These are phyloP conservation scores for Egretta garzetta DNA, from an alignment of 2,113 vertebrate species.

Conservation along the genomic window DNA sequence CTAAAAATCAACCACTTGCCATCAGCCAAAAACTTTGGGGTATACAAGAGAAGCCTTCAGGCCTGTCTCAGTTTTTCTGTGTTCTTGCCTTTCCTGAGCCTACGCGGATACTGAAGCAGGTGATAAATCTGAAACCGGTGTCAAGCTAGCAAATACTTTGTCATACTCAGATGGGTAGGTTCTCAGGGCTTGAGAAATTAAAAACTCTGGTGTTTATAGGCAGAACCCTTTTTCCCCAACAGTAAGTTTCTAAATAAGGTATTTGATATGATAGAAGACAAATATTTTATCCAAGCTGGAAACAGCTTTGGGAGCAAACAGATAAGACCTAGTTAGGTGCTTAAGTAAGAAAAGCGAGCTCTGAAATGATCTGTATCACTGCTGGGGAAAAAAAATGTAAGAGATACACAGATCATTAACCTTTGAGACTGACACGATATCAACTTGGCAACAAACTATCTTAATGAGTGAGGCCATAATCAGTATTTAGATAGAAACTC, in stretches of 20 bases:
- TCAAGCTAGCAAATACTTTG: background rate
- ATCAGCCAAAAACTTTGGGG: background rate
- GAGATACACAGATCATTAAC: background rate
- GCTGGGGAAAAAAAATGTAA: fast-evolving
- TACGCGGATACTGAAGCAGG: background rate
- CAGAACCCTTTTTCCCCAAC: background rate
- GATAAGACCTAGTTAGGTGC: background rate
- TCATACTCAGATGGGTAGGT: background rate
- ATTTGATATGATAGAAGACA: background rate
- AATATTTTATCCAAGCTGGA: background rate
- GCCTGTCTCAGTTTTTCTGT: background rate
- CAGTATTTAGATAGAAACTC: background rate
- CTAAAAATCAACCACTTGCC: background rate
- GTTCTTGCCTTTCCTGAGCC: background rate
- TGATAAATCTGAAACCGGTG: background rate
- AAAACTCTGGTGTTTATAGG: background rate
- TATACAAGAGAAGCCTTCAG: background rate
- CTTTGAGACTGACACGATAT: background rate
- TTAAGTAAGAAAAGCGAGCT: background rate
- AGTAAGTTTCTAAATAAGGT: background rate
- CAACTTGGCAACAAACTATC: background rate
- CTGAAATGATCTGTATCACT: background rate
- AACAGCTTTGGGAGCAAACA: background rate
- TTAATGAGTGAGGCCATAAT: background rate
- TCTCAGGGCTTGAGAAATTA: background rate